Percentiles rank a stretch among this genome's conserved stretches.
phyloP scores from a whole-genome alignment of 2,888 invertebrate genomes.

The Lydus trimaculatus region DNA sequence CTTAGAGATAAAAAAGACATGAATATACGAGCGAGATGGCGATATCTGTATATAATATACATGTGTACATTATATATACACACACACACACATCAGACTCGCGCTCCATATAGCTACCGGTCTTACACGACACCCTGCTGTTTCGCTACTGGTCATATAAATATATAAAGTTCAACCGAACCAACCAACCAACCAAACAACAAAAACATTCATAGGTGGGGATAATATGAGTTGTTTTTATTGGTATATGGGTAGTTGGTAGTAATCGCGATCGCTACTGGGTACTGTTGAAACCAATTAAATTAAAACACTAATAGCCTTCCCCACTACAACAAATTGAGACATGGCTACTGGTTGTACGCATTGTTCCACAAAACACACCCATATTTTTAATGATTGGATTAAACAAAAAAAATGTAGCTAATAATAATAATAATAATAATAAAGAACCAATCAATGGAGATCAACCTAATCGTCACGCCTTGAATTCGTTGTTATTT shows the following conservation, averaged over 20 bases:
- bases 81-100: background rate
- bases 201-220: conserved; percentile 19
- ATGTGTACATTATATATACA: background rate
- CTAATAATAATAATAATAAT: too few species aligned
- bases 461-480: background rate
- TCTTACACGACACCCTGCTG: conserved; percentile 34
- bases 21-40: background rate
- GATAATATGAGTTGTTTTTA: conserved; percentile 32
- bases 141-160: conserved; percentile 29
- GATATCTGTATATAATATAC: background rate
- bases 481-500: conserved; percentile 1
- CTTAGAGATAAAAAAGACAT: too few species aligned
- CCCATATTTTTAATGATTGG: background rate
- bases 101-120: conserved; percentile 40
- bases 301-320: conserved; percentile 14
- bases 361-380: background rate
- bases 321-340: background rate
- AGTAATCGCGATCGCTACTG: conserved; percentile 38
- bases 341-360: background rate
- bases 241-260: conserved; percentile 22
- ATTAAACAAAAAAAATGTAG: background rate
- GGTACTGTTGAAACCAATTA: conserved; percentile 42
- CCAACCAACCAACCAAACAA: conserved; percentile 1
- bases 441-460: background rate
- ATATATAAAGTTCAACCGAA: conserved; percentile 7